Conservation (phyloP, 2,797 vertebrate genomes). For the Florisuga fusca region DNA sequence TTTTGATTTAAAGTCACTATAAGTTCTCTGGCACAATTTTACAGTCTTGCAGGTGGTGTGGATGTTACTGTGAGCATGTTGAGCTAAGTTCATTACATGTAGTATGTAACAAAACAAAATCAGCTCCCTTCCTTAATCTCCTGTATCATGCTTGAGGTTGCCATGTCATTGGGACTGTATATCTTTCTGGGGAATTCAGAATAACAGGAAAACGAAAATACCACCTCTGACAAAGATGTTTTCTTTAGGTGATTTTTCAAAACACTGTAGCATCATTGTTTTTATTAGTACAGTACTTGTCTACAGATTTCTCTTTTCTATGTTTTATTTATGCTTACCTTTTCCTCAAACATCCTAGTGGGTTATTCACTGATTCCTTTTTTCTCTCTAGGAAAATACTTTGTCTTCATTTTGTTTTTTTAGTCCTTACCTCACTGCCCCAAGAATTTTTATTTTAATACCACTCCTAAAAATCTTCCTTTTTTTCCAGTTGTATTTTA, state of each 20-base stretch:
- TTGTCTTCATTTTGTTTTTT: not conserved
- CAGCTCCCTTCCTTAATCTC: not conserved
- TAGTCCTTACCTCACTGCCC: not conserved
- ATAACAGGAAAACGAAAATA: not conserved
- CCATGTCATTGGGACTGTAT: not conserved
- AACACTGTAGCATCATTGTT: not conserved
- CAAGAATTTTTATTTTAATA: not conserved
- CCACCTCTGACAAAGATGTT: not conserved
- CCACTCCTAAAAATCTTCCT: not conserved
- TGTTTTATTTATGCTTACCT: not conserved
- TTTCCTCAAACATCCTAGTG: not conserved
- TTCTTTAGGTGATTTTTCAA: not conserved
- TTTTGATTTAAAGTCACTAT: not conserved
- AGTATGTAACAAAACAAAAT: not conserved
- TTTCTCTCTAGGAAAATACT: not conserved
- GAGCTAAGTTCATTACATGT: not conserved
- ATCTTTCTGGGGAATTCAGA: not conserved
- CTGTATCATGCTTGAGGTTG: not conserved
- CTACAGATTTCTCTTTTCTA: not conserved
- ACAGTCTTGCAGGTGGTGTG: not conserved
- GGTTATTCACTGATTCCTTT: not conserved
- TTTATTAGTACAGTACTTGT: not conserved
- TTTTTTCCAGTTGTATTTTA: not conserved
- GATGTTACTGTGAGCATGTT: not conserved
- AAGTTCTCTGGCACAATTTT: not conserved